A percentile compares a stretch with the other conserved stretches of the same genome.
phyloP scores from a whole-genome alignment of 2,113 vertebrate species.

The Antigone vipio region DNA sequence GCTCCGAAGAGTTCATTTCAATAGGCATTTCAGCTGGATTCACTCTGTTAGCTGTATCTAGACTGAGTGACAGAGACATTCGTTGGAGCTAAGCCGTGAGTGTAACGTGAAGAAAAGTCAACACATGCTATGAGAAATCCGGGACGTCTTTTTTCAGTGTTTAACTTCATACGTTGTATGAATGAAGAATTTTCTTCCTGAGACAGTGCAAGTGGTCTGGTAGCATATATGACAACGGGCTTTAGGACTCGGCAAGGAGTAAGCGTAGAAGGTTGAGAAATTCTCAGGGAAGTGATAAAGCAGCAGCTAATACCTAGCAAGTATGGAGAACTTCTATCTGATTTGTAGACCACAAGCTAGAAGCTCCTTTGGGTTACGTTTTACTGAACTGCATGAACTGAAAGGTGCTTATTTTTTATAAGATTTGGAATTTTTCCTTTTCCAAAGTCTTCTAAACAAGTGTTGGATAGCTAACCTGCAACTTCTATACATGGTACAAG shows the following conservation, averaged over 20 bases:
- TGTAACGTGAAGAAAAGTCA: slow-evolving; percentile 35
- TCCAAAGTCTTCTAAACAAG: background rate
- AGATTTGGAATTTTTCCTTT: background rate
- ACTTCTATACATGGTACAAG: background rate
- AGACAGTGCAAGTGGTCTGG: background rate
- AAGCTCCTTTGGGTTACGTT: background rate
- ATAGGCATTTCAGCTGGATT: slow-evolving; percentile 13
- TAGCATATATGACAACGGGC: background rate
- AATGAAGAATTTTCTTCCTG: background rate
- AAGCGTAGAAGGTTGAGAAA: background rate
- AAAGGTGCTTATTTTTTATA: background rate
- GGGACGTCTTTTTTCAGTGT: background rate
- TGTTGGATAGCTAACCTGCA: background rate
- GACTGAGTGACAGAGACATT: slow-evolving; percentile 33
- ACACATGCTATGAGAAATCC: background rate
- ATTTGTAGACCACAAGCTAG: background rate
- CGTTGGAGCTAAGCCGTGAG: slow-evolving; percentile 13
- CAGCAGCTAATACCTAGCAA: background rate
- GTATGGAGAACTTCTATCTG: background rate
- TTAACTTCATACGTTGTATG: background rate
- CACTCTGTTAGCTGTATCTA: slow-evolving; percentile 8
- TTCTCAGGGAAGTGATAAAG: background rate
- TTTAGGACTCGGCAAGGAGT: background rate
- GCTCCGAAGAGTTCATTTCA: slow-evolving; percentile 22
- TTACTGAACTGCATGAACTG: background rate